Evolutionary conservation across 2,113 vertebrate genomes (phyloP).

Genomic region (Daphoenositta chrysoptera): DNA sequence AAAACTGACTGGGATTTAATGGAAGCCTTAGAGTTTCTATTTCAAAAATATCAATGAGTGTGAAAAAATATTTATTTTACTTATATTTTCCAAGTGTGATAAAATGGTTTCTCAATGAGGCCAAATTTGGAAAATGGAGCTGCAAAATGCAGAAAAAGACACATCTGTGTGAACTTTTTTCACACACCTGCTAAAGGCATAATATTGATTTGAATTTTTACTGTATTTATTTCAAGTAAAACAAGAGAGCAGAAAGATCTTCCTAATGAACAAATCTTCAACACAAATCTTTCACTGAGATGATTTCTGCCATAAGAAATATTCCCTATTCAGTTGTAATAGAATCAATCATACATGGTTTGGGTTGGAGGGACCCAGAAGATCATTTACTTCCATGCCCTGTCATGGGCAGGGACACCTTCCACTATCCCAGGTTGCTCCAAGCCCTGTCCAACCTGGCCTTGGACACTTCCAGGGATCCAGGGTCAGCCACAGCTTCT

Average conservation of each 20-base stretch:
- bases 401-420: background rate
- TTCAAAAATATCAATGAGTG: background rate
- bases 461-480: background rate
- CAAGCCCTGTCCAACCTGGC: rapidly evolving
- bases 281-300: background rate
- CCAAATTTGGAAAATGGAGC: background rate
- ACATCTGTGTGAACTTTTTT: background rate
- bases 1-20: background rate
- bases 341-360: background rate
- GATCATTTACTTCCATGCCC: background rate
- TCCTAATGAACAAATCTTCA: background rate
- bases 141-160: background rate
- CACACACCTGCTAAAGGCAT: background rate
- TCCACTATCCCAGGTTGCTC: background rate
- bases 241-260: background rate
- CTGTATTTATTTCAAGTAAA: background rate
- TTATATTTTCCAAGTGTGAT: background rate
- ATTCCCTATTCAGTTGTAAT: background rate
- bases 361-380: background rate
- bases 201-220: background rate
- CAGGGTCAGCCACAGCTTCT: background rate
- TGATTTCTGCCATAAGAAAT: background rate
- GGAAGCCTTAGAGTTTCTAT: background rate
- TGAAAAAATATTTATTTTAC: background rate
- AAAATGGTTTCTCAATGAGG: background rate